Conservation (phyloP, 1,140 invertebrate species). For the Periplaneta americana region DNA sequence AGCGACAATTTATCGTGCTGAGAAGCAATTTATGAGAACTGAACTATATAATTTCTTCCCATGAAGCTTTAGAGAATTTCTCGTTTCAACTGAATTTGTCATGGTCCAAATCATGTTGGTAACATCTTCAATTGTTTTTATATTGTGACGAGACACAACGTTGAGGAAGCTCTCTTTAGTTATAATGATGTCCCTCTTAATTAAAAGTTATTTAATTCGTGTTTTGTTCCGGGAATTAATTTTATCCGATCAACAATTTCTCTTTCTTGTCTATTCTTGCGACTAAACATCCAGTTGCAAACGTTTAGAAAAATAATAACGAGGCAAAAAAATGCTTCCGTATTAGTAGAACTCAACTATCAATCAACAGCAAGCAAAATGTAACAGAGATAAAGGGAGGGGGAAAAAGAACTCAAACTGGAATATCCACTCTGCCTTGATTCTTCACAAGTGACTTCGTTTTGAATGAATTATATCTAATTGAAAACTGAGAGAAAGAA, state of each 20-base stretch:
- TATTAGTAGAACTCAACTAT: not conserved
- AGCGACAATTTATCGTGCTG: no score
- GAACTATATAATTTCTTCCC: no score
- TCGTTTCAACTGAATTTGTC: not conserved
- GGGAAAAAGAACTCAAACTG: not conserved
- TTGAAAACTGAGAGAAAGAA: not conserved
- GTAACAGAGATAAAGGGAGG: not conserved
- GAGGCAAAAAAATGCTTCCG: not conserved
- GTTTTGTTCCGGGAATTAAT: not conserved
- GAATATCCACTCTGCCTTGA: not conserved
- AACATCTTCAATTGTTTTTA: not conserved
- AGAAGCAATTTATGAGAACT: no score
- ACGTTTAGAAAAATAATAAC: not conserved
- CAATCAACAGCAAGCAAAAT: not conserved
- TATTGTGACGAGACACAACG: not conserved
- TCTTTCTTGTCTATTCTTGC: not conserved
- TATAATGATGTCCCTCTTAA: not conserved
- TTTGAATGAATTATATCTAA: not conserved
- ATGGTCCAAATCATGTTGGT: not conserved
- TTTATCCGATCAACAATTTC: not conserved
- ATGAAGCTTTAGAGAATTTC: not conserved
- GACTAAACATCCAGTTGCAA: not conserved
- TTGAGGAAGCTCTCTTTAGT: not conserved
- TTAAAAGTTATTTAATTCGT: not conserved
- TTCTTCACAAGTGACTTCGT: not conserved